These are phyloP conservation scores for Argentina silus DNA, from an alignment of 2,797 vertebrate genomes.

Conservation along the genomic window DNA sequence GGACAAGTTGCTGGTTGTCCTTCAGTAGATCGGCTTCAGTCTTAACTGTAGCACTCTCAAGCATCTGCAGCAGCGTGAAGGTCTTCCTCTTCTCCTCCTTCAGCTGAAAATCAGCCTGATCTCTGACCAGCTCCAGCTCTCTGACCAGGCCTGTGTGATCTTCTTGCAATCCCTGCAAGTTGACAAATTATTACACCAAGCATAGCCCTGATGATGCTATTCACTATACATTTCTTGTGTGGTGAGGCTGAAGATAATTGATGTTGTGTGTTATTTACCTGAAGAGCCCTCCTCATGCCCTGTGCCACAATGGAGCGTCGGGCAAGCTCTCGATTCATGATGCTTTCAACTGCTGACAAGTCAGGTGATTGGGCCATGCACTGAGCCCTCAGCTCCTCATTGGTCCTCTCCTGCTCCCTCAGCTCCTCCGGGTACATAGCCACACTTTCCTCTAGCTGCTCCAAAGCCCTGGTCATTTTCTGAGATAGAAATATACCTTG, in stretches of 20 bases:
- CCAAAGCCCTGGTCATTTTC: conserved; percentile 74
- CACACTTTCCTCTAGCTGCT: conserved; percentile 66
- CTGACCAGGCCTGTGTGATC: not conserved
- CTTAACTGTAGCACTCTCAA: conserved; percentile 41
- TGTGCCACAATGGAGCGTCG: conserved; percentile 20
- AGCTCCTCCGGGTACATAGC: conserved; percentile 60
- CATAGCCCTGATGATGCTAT: not conserved
- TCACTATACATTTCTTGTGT: not conserved
- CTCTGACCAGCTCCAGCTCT: conserved; percentile 42
- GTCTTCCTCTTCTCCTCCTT: conserved; percentile 69
- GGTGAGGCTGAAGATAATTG: not conserved
- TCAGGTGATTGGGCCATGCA: not conserved
- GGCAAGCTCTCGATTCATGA: conserved; percentile 46
- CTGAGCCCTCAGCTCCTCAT: conserved; percentile 31
- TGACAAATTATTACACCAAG: not conserved
- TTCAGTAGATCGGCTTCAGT: conserved; percentile 56
- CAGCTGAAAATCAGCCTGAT: conserved; percentile 26
- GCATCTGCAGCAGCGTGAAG: conserved; percentile 62
- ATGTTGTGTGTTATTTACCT: conserved; percentile 47
- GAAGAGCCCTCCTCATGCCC: conserved; percentile 18
- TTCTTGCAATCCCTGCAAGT: conserved; percentile 26
- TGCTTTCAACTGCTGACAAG: conserved; percentile 20
- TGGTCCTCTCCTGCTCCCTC: conserved; percentile 51
- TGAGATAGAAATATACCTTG: conserved; percentile 45
- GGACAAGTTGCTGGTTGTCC: conserved; percentile 64